Evolutionary conservation across 1,140 invertebrate genomes (phyloP), one percentile per base, ranked within the genome.

Genomic region (Drosophila santomea): DNA sequence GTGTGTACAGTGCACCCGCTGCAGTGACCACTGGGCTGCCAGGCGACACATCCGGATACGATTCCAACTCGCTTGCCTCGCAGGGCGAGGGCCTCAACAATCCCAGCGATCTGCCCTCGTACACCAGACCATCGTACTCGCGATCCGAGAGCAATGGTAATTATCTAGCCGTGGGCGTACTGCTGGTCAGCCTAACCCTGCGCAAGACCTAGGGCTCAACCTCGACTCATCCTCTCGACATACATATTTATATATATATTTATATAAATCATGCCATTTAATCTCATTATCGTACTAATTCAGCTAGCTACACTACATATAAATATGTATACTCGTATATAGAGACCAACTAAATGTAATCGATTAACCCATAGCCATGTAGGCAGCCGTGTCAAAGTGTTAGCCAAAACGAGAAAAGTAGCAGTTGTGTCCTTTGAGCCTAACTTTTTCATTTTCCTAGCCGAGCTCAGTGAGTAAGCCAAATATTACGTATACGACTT

Each of bases 141-240:
- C 90, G 90, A 48, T 91, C 90, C 69, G 90, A 91, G 77, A 91
- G 78, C 89, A 91, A 91, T 79, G 90, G 90, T 91, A 91, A 91
- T 91, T 91, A 91, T 91, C 74, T 91, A 60, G 90, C 90, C 20
- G 86, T 91, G 61, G 90, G 90, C 78, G 90, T 91, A 28, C 74
- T 91, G 41, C 83, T 91, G 45, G 90, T 91, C 81, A 91, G 90
- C 73, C 68, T 91, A 56, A 91, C 90, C 60, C 73, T 91, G 69
- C 86, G 90, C 51, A 91, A 91, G 75, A 78, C 83, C 66, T 91
- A 86, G 52, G 58, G 52, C 15, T 45, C 43, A 10, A 4, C 14
- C 47, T 7, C 41, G 43, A 60, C 8, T 48, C 57, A 54, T 48
- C 7, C 28, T 32, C 8, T 36, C 38, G 32, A 17, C 17, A 57